Percentiles rank a stretch among this genome's conserved stretches.
Evolutionary conservation across 2,113 vertebrate genomes (phyloP).

Genomic region (Muntiacus muntjak): DNA sequence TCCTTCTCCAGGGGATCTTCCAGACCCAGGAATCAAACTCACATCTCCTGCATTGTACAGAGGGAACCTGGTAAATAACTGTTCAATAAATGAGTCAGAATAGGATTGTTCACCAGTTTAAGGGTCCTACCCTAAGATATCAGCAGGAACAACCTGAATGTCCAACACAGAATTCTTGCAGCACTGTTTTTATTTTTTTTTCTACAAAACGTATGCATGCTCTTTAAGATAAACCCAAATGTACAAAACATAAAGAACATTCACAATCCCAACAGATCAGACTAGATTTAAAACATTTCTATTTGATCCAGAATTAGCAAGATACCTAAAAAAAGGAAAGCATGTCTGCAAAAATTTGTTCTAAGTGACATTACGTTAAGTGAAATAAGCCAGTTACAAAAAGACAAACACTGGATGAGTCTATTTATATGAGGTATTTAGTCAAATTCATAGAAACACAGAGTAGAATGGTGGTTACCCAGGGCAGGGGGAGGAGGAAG

Average conservation of each 20-base stretch:
- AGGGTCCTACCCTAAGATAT: not conserved
- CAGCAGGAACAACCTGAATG: not conserved
- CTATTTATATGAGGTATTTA: not conserved
- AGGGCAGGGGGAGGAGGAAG: not conserved
- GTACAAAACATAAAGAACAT: not conserved
- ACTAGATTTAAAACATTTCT: not conserved
- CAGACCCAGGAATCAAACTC: not conserved
- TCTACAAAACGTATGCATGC: not conserved
- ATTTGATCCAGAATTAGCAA: not conserved
- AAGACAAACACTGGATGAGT: not conserved
- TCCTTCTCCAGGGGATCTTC: not conserved
- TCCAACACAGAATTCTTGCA: not conserved
- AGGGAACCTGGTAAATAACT: not conserved
- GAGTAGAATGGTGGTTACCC: not conserved
- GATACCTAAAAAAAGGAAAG: not conserved
- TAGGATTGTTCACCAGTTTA: not conserved
- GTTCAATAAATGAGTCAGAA: not conserved
- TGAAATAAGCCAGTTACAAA: not conserved
- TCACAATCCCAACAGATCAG: not conserved
- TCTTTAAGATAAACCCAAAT: not conserved
- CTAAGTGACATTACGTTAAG: not conserved
- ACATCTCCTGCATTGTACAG: not conserved
- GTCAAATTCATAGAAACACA: not conserved
- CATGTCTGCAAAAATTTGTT: not conserved
- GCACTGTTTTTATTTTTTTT: not conserved